These are phyloP conservation scores for Hycleus cichorii DNA, from an alignment of 1,140 invertebrate genomes.

Conservation along the genomic window DNA sequence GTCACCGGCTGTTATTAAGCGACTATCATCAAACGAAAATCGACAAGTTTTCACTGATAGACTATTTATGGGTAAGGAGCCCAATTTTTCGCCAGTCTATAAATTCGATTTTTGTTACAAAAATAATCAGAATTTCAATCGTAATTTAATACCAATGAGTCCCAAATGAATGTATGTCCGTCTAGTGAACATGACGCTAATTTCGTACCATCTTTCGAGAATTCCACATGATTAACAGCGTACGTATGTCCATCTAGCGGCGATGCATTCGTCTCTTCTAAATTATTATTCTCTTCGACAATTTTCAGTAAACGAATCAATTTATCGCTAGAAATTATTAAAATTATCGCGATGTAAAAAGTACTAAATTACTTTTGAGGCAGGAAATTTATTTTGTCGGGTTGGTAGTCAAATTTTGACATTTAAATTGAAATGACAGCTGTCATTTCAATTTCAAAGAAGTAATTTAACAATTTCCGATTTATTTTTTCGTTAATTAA, in stretches of 20 bases:
- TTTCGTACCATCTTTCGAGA: constrained; percentile 56
- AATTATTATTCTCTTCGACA: constrained; percentile 35
- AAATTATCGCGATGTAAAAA: too few relatives aligned
- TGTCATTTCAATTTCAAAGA: too few relatives aligned
- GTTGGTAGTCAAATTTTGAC: too few relatives aligned
- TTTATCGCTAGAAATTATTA: constrained; percentile 46
- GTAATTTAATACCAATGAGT: constrained; percentile 44
- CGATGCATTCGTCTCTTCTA: constrained; percentile 45
- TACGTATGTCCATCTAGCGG: constrained; percentile 55
- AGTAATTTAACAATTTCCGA: too few relatives aligned
- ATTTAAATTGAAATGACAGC: too few relatives aligned
- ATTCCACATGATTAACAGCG: constrained; percentile 55
- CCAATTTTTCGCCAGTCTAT: constrained; percentile 35
- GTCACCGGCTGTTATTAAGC: constrained; percentile 63
- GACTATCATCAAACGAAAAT: constrained; percentile 57
- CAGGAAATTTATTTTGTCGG: too few relatives aligned
- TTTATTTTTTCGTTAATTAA: too few relatives aligned
- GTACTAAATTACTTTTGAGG: too few relatives aligned
- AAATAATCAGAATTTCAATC: not conserved
- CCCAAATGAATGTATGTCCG: constrained; percentile 62
- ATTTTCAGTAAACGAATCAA: constrained; percentile 46
- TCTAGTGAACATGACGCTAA: constrained; percentile 67
- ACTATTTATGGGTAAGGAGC: constrained; percentile 33
- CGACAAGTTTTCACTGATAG: constrained; percentile 46
- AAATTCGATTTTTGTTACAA: not conserved